Evolutionary conservation across 2,797 vertebrate genomes (phyloP), one percentile per base, ranked within the genome.

Genomic region (Avahi laniger): DNA sequence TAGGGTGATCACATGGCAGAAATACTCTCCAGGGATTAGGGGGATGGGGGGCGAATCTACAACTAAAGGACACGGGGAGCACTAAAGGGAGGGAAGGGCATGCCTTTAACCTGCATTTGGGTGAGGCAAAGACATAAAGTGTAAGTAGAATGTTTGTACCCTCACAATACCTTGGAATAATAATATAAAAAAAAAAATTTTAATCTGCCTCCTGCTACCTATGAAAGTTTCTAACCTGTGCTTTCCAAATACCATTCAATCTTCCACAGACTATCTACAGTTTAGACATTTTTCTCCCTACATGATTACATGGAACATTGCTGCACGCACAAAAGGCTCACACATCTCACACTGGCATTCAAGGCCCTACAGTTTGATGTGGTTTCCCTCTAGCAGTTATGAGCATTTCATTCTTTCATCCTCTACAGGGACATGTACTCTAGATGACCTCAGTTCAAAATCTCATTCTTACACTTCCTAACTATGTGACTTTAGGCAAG

Each of bases 201-300:
- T n/a, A n/a, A n/a, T 92, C 48, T 85, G 41, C 13, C 67, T 94
- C 26, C 35, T 76, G 14, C 79, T 67, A 46, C 41, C 4, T 59
- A 52, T 78, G 38, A 80, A 73, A 43, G 33, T 88, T 41, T 83
- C 57, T 85, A 84, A 88, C 33, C 35, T 6, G 52, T 11, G 26
- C 61, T 94, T 96, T 89, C 33, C 67, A 91, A 94, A 81, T 91
- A 61, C 18, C 43, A 59, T 63, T 94, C 50, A 26, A 5, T 76
- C 57, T 33, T 76, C 57, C 30, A 69, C 20, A 50, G 22, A 69
- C 48, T 15, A 48, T 65, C 67, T 28, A 24, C 15, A n/a, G 24
- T 92, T 92, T 67, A 84, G 15, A n/a, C 52, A 43, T 69, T 89
- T 92, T 93, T 73, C 28, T 90, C 88, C 28, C 54, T 17, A 41